These are phyloP conservation scores for Chauna torquata DNA, from an alignment of 2,113 vertebrate species.

Conservation along the genomic window DNA sequence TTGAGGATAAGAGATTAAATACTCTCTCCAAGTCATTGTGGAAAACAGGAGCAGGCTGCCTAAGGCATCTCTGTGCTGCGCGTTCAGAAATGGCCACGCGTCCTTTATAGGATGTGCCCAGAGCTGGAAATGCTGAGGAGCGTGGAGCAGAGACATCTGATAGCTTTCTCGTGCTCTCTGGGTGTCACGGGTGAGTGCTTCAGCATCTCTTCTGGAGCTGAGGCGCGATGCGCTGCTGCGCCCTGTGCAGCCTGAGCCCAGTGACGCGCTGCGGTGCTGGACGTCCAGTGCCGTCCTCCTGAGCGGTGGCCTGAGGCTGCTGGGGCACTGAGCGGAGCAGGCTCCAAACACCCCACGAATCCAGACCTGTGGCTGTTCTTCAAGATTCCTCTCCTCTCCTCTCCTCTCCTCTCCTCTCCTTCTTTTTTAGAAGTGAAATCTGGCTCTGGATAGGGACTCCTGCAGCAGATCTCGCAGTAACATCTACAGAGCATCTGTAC, in stretches of 20 bases:
- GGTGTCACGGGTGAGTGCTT: not conserved
- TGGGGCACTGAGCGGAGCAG: not conserved
- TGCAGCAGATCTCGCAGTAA: not conserved
- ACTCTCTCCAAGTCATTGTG: not conserved
- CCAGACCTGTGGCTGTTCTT: not conserved
- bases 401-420: too few relatives aligned
- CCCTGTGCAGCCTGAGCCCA: not conserved
- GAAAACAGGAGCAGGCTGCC: not conserved
- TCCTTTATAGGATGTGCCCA: not conserved
- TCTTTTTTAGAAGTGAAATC: not conserved
- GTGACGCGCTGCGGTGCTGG: fast-evolving
- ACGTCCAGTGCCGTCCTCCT: not conserved
- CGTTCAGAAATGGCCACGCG: fast-evolving
- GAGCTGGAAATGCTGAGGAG: not conserved
- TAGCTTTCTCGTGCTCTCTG: not conserved
- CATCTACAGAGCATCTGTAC: not conserved
- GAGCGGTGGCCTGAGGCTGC: not conserved
- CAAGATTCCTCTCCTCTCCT: too few relatives aligned
- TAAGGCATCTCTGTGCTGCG: fast-evolving
- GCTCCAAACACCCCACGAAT: not conserved
- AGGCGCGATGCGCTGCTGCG: fast-evolving
- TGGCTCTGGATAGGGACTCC: not conserved
- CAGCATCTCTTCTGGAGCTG: not conserved
- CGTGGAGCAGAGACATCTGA: fast-evolving
- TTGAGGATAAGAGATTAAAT: not conserved